Evolutionary conservation across 1,140 invertebrate species (phyloP), one percentile per base, ranked within the genome.

Genomic region (Rhyzopertha dominica): DNA sequence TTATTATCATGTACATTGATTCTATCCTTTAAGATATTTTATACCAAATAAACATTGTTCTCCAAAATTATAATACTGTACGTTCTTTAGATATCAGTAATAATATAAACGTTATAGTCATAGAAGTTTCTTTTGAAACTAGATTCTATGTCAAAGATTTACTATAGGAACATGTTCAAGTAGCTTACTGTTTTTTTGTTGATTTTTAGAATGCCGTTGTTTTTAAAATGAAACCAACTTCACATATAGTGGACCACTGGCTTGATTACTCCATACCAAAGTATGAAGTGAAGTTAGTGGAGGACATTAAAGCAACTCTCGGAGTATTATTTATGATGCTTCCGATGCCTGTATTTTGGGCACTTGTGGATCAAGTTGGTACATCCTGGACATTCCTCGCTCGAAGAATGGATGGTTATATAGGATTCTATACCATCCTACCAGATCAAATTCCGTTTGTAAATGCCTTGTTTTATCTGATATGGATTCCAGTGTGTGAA

Each of bases 381-480:
- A 94, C 91, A 2, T 74, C 85, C 31, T 96, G 93, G 93, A 92
- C 89, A 1, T 77, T 95, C 38, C 93, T 96, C 74, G 92, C 91
- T 10, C 80, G 80, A 0, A 75, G 81, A 49, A 90, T 95, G 87
- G 72, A 90, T 59, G 89, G 91, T 8, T 62, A 76, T 10, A 60
- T 93, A 1, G 74, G 77, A 1, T 74, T 71, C 32, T 73, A 73
- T 5, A 65, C 69, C 0, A 65, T 93, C 2, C 80, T 87, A 52
- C 85, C 90, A 0, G 90, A 95, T 63, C 90, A n/a, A n/a, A n/a
- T n/a, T n/a, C n/a, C 18, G 69, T n/a, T n/a, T n/a, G n/a, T n/a
- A n/a, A n/a, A n/a, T 63, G 86, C 91, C 0, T 59, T 95, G 1
- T 68, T 91, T 2, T 87, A 94, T 26, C 61, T 96, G 1, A 56